A percentile compares a stretch with the other conserved stretches of the same genome.
These are phyloP conservation scores for Neoascia interrupta DNA, from an alignment of 2,888 invertebrate genomes.

Conservation along the genomic window DNA sequence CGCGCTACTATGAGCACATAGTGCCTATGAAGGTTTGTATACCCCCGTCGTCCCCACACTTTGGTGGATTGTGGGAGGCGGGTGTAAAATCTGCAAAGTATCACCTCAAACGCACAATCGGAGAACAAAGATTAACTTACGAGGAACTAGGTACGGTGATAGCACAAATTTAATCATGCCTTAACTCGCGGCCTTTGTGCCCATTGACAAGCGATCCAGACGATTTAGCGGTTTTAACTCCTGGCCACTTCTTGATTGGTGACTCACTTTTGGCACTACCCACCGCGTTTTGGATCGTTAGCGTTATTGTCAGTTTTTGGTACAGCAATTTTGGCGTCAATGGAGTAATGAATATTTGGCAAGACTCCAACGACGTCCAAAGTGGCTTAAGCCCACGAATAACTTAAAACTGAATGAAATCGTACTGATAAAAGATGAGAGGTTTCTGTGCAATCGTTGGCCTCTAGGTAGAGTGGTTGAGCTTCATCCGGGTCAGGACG, in stretches of 20 bases:
- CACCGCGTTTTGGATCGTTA: background rate
- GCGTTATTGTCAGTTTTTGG: conserved; percentile 8
- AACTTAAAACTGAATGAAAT: conserved; percentile 49
- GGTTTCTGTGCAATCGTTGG: conserved; percentile 19
- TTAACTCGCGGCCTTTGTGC: conserved; percentile 43
- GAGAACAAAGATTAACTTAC: conserved; percentile 17
- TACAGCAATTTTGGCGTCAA: conserved; percentile 53
- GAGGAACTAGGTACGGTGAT: conserved; percentile 32
- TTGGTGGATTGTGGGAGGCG: too few relatives aligned
- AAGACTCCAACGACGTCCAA: conserved; percentile 40
- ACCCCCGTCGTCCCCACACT: too few relatives aligned
- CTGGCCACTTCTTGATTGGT: conserved; percentile 47
- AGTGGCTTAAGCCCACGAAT: conserved; percentile 28
- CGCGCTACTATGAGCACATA: too few relatives aligned
- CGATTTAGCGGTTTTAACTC: conserved; percentile 41
- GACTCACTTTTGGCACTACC: conserved; percentile 41
- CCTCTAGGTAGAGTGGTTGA: conserved; percentile 24
- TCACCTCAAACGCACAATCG: conserved; percentile 18
- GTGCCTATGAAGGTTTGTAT: too few relatives aligned
- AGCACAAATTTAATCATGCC: conserved; percentile 34
- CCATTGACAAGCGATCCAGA: conserved; percentile 33
- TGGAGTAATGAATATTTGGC: conserved; percentile 53
- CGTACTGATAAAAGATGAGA: conserved; percentile 38
- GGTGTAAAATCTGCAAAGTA: background rate
- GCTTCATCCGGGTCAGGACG: conserved; percentile 24